Conservation (phyloP, 2,888 invertebrate species). For the Lochmaea capreae region DNA sequence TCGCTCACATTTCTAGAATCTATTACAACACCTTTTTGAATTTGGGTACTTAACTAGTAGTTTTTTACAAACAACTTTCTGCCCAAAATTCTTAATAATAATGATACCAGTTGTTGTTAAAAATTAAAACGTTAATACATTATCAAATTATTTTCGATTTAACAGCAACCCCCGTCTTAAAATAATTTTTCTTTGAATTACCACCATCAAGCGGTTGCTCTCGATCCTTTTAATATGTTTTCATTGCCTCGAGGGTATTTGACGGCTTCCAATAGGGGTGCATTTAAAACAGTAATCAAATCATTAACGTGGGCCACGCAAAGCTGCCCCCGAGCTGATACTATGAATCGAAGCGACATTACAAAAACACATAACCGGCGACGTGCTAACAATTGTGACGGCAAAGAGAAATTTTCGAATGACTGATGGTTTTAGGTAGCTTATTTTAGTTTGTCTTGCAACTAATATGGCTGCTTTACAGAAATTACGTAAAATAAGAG, state of each 20-base stretch:
- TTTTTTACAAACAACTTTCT: too few species aligned
- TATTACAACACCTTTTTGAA: too few species aligned
- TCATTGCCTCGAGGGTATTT: slow-evolving; percentile 36
- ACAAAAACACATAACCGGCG: slow-evolving; percentile 11
- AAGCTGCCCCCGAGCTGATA: slow-evolving; percentile 32
- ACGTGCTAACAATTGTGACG: slow-evolving; percentile 14
- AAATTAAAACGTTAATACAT: not conserved
- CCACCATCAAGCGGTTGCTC: slow-evolving; percentile 12
- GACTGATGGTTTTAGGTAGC: not conserved
- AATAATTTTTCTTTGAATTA: slow-evolving; percentile 34
- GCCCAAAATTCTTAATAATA: too few species aligned
- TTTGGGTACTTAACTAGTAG: too few species aligned
- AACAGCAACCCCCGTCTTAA: slow-evolving; percentile 7
- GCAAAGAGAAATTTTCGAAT: not conserved
- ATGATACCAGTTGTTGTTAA: too few species aligned
- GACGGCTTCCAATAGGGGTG: slow-evolving; percentile 38
- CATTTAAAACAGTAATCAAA: slow-evolving; percentile 41
- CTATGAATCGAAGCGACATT: slow-evolving; percentile 25
- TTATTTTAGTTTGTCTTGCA: not conserved
- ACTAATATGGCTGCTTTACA: too few species aligned
- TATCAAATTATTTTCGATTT: slow-evolving; percentile 14
- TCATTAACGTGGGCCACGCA: slow-evolving; percentile 37
- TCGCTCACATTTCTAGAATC: too few species aligned
- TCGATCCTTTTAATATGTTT: slow-evolving; percentile 39
- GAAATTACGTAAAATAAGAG: too few species aligned